Evolutionary conservation across 1,140 invertebrate genomes (phyloP).

Genomic region (Drosophila pseudoobscura): DNA sequence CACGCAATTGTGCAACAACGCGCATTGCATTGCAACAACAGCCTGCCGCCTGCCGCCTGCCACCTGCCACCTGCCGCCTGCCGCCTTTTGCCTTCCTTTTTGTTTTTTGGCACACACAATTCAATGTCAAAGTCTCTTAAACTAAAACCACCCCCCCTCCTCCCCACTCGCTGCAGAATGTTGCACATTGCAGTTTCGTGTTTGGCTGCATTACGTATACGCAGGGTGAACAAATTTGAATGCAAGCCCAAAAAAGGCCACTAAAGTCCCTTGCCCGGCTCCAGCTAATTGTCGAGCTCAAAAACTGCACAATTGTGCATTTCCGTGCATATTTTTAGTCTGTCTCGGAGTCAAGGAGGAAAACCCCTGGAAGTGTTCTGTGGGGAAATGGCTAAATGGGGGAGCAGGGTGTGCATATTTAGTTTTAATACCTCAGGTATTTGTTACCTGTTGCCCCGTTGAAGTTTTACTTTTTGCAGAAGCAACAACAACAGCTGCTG

Average conservation of each 20-base stretch:
- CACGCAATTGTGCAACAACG: conserved; percentile 76
- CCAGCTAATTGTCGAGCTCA: conserved; percentile 77
- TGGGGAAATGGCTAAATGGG: not conserved
- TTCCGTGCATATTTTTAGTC: conserved; percentile 81
- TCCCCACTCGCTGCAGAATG: not conserved
- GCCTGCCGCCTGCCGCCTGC: conserved; percentile 9
- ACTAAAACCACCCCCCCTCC: conserved; percentile 20
- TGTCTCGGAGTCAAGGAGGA: conserved; percentile 12
- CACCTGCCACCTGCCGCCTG: conserved; percentile 20
- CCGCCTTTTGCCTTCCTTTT: conserved; percentile 25
- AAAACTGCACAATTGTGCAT: conserved; percentile 82
- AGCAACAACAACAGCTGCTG: conserved; percentile 60
- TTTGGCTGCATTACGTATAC: conserved; percentile 69
- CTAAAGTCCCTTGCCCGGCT: conserved; percentile 46
- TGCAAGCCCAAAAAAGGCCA: conserved; percentile 68
- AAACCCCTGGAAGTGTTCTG: conserved; percentile 10
- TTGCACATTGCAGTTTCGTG: conserved; percentile 40
- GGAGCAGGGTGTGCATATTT: conserved; percentile 68
- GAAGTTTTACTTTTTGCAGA: conserved; percentile 75
- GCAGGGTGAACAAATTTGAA: conserved; percentile 69
- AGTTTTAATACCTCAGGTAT: conserved; percentile 80
- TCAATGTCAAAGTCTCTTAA: conserved; percentile 74
- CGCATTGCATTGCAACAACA: conserved; percentile 64
- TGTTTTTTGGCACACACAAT: conserved; percentile 49
- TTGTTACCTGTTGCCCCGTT: conserved; percentile 74